Base-by-base conservation (phyloP, 2,888 invertebrate species). In the Pinctada fucata region DNA sequence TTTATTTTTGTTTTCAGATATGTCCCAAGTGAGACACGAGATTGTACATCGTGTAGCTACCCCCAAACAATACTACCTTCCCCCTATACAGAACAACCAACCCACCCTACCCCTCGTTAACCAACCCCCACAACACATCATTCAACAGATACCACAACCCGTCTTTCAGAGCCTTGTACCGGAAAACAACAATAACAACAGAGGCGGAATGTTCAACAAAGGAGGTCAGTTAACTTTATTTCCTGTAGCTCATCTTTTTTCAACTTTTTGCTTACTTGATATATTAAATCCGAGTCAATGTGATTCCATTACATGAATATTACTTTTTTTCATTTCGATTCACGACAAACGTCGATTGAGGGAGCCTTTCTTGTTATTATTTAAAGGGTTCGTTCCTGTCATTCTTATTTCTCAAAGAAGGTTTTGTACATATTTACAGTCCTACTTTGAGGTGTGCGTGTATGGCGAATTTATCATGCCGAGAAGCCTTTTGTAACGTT, bases 1-100 rank as follows among this genome's bases (percentile, higher is more conserved):
- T 31, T 31, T 31, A 31, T 31, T 49, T 69, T 76, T 66, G 64
- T 68, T 85, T 83, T 58, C 86, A 88, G 88, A 87, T 76, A 85
- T 87, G 82, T 82, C 87, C 75, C 86, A 88, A 79, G 85, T 88
- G 78, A 89, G 86, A 79, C 88, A 89, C 81, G 84, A 88, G 48
- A 88, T 89, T 71, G 87, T 88, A 80, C 89, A 89, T 81, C 83
- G 72, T 81, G 79, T 86, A 79, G 72, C 76, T 58, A 65, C 84
- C 72, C 79, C 85, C 48, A 48, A 68, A 64, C 81, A 79, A 45
- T 76, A 79, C 16, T 81, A 81, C 68, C 79, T 85, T 75, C 86
- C 85, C 66, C 85, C 85, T 3, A 79, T 85, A 47, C 67, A 79
- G 63, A 82, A 81, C 16, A 51, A 63, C 5, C 31, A 31, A 31